phyloP scores from a whole-genome alignment of 2,888 invertebrate species.

The Corythucha ciliata region DNA sequence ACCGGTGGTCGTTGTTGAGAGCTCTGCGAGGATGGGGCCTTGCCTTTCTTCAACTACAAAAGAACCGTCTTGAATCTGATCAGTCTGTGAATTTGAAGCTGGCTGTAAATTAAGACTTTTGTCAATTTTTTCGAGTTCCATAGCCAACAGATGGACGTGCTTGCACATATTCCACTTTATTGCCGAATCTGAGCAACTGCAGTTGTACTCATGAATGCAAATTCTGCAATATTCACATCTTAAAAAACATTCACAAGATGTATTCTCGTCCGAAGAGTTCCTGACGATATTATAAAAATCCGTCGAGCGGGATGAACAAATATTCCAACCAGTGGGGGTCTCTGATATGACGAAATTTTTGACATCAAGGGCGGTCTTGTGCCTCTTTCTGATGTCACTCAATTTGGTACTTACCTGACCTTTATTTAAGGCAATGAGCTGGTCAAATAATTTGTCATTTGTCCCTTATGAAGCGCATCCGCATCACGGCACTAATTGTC shows the following conservation, averaged over 20 bases:
- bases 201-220: slow-evolving; percentile 25
- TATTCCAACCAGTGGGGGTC: background rate
- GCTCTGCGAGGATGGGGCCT: too few species aligned
- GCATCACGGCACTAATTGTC: slow-evolving; percentile 28
- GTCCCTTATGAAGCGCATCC: too few species aligned
- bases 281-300: slow-evolving; percentile 4
- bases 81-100: too few species aligned
- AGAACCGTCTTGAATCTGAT: too few species aligned
- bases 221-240: slow-evolving; percentile 20
- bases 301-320: background rate
- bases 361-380: slow-evolving; percentile 8
- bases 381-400: background rate
- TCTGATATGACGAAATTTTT: too few species aligned
- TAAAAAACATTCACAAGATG: slow-evolving; percentile 11
- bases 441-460: slow-evolving; percentile 13
- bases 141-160: slow-evolving; percentile 23
- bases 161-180: slow-evolving; percentile 26
- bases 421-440: slow-evolving; percentile 12
- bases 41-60: too few species aligned
- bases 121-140: too few species aligned
- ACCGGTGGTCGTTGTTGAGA: too few species aligned
- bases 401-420: background rate
- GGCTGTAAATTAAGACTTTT: too few species aligned
- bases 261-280: background rate
- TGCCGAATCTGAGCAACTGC: slow-evolving; percentile 20